These are phyloP conservation scores for Drosophila athabasca DNA, from an alignment of 1,140 invertebrate genomes.

Conservation along the genomic window DNA sequence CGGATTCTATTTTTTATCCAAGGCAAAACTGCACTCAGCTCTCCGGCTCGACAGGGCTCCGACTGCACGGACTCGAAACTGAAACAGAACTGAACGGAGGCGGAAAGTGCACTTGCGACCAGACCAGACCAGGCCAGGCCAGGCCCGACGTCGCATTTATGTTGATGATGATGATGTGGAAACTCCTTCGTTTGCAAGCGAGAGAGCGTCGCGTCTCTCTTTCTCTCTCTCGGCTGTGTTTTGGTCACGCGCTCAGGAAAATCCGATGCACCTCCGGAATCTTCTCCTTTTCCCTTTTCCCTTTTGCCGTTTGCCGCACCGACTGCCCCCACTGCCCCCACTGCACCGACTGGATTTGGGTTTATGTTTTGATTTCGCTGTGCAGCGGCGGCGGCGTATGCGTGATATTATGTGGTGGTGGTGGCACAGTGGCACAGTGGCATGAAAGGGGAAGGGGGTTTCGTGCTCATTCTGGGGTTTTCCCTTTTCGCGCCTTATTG, in stretches of 20 bases:
- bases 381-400: slow-evolving; percentile 64
- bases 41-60: slow-evolving; percentile 45
- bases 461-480: slow-evolving; percentile 13
- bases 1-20: slow-evolving; percentile 12
- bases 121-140: slow-evolving; percentile 1
- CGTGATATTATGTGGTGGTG: slow-evolving; percentile 50
- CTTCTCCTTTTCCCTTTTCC: no score
- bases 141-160: slow-evolving; percentile 61
- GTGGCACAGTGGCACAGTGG: neutral
- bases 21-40: slow-evolving; percentile 26
- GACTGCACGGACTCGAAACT: slow-evolving; percentile 76
- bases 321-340: no score
- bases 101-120: slow-evolving; percentile 64
- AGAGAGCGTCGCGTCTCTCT: slow-evolving; percentile 15
- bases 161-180: slow-evolving; percentile 51
- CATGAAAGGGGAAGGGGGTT: neutral
- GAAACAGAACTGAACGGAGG: slow-evolving; percentile 65
- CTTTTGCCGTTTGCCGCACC: slow-evolving; percentile 3
- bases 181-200: slow-evolving; percentile 63
- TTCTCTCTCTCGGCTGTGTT: slow-evolving; percentile 34
- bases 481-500: slow-evolving; percentile 63
- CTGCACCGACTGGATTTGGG: slow-evolving; percentile 48
- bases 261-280: slow-evolving; percentile 38
- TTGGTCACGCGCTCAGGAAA: slow-evolving; percentile 70
- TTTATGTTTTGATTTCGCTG: slow-evolving; percentile 77